These are phyloP conservation scores for Melanerpes formicivorus DNA, from an alignment of 2,113 vertebrate species.

Conservation along the genomic window DNA sequence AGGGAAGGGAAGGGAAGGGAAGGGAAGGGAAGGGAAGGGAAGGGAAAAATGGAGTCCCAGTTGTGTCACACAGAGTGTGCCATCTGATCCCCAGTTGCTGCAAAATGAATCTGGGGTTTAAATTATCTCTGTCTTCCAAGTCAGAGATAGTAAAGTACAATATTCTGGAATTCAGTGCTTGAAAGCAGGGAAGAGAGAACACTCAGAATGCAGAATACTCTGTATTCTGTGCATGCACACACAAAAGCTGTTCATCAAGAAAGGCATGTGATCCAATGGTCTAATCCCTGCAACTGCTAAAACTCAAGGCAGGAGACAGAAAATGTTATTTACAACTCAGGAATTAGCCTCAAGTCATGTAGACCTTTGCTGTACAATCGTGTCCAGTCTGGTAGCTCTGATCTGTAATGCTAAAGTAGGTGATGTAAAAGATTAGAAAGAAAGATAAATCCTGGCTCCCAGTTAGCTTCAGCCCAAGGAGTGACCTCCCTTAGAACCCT, in stretches of 20 bases:
- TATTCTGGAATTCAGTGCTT: neutral
- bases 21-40: too few relatives aligned
- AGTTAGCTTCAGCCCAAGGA: neutral
- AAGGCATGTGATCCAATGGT: accelerated
- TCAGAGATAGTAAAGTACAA: neutral
- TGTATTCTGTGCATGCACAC: neutral
- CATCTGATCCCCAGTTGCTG: neutral
- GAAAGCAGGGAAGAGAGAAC: neutral
- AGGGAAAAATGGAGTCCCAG: neutral
- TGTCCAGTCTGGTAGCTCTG: neutral
- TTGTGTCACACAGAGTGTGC: neutral
- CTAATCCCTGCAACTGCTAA: neutral
- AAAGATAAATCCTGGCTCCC: neutral
- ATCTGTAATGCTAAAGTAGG: neutral
- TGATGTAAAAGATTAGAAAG: neutral
- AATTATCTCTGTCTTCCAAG: neutral
- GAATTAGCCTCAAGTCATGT: neutral
- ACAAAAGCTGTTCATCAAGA: neutral
- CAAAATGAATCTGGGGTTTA: neutral
- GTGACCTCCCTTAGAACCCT: neutral
- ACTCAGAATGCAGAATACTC: too few relatives aligned
- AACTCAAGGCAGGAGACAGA: neutral
- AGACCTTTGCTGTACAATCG: neutral
- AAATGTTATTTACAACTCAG: neutral
- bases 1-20: too few relatives aligned